These are phyloP conservation scores for Xanthorhoe spadicearia DNA, from an alignment of 2,888 invertebrate genomes.

Conservation along the genomic window DNA sequence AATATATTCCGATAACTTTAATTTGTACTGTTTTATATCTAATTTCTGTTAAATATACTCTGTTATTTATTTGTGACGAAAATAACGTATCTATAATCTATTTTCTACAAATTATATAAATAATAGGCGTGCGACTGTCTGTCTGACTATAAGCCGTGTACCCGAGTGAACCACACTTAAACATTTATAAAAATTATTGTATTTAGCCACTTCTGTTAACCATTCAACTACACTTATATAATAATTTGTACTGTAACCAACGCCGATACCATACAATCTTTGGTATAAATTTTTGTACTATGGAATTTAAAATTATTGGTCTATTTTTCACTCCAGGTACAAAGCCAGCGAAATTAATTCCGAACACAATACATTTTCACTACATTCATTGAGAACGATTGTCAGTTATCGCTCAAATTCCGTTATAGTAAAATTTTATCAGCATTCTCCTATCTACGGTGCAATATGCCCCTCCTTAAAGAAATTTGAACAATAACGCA, in stretches of 20 bases:
- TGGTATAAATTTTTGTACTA: slow-evolving; percentile 77
- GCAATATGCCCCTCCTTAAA: slow-evolving; percentile 63
- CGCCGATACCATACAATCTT: slow-evolving; percentile 68
- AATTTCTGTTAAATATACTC: slow-evolving; percentile 13
- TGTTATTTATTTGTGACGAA: slow-evolving; percentile 17
- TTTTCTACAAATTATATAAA: slow-evolving; percentile 40
- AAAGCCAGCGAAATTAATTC: slow-evolving; percentile 69
- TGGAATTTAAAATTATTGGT: slow-evolving; percentile 47
- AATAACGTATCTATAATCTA: slow-evolving; percentile 18
- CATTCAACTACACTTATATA: slow-evolving; percentile 72
- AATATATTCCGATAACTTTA: slow-evolving; percentile 6
- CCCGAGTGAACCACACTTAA: slow-evolving; percentile 65
- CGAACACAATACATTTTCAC: slow-evolving; percentile 80
- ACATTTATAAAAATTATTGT: slow-evolving; percentile 52
- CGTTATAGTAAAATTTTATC: slow-evolving; percentile 64
- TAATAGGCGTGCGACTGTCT: slow-evolving; percentile 71
- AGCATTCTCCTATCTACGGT: slow-evolving; percentile 66
- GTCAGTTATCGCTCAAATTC: slow-evolving; percentile 55
- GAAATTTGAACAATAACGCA: slow-evolving; percentile 54
- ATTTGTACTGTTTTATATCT: slow-evolving; percentile 13
- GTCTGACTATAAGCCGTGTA: slow-evolving; percentile 70
- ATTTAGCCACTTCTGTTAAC: slow-evolving; percentile 59
- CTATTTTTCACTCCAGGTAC: slow-evolving; percentile 69
- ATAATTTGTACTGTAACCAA: slow-evolving; percentile 83
- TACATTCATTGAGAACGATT: slow-evolving; percentile 71